Evolutionary conservation across 2,888 invertebrate species (phyloP).

Genomic region (Antheraea assamensis): DNA sequence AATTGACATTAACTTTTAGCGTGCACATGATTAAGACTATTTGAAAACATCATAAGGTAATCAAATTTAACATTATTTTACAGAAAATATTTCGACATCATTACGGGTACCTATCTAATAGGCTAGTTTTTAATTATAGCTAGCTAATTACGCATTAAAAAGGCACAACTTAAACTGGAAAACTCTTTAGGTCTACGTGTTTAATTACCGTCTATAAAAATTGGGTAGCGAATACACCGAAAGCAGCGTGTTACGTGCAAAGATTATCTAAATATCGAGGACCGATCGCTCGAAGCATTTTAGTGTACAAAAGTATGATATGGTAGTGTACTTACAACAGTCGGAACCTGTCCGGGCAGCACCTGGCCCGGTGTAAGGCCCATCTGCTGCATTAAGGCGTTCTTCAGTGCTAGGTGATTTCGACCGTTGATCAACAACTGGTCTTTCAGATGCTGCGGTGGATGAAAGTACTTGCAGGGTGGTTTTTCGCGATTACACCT

Average conservation of each 20-base stretch:
- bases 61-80: slow-evolving; percentile 42
- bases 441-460: slow-evolving; percentile 99
- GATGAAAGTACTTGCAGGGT: slow-evolving; percentile 99
- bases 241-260: slow-evolving; percentile 78
- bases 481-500: slow-evolving; percentile 99
- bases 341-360: slow-evolving; percentile 95
- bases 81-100: slow-evolving; percentile 30
- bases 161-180: slow-evolving; percentile 72
- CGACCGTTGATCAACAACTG: slow-evolving; percentile 99
- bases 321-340: slow-evolving; percentile 89
- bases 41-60: slow-evolving; percentile 46
- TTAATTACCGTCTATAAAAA: slow-evolving; percentile 59
- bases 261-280: slow-evolving; percentile 60
- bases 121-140: slow-evolving; percentile 24
- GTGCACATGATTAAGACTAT: slow-evolving; percentile 52
- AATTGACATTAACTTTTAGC: slow-evolving; percentile 58
- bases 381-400: slow-evolving; percentile 98
- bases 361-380: slow-evolving; percentile 96
- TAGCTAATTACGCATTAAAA: slow-evolving; percentile 24
- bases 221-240: slow-evolving; percentile 73
- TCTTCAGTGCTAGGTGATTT: slow-evolving; percentile 99
- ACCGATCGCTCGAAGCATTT: slow-evolving; percentile 76
- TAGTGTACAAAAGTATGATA: slow-evolving; percentile 29
- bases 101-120: slow-evolving; percentile 7
- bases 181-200: slow-evolving; percentile 59